phyloP scores from a whole-genome alignment of 2,797 vertebrate species.

The Lerista edwardsae region DNA sequence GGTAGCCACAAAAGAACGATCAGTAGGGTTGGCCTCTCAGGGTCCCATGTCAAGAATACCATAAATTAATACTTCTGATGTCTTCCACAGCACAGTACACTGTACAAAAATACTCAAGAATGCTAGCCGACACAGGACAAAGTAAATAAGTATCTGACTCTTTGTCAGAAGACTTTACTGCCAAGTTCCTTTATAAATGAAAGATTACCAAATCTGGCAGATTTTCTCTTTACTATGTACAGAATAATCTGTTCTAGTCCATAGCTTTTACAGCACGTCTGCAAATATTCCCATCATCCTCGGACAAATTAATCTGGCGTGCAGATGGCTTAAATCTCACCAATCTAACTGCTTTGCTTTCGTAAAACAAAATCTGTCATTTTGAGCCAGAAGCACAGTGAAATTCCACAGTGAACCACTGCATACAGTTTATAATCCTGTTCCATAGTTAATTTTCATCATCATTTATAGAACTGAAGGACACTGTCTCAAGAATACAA shows the following conservation, averaged over 20 bases:
- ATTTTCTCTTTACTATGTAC: conserved; percentile 15
- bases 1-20: too few relatives aligned
- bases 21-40: too few relatives aligned
- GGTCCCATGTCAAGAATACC: too few relatives aligned
- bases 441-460: conserved; percentile 33
- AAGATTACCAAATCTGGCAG: conserved; percentile 33
- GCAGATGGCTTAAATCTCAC: conserved; percentile 40
- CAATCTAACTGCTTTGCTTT: conserved; percentile 34
- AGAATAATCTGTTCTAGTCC: conserved; percentile 39
- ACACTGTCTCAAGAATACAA: neutral
- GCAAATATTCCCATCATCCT: conserved; percentile 40
- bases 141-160: conserved; percentile 23
- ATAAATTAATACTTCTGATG: neutral
- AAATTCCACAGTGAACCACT: conserved; percentile 25
- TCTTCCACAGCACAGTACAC: neutral
- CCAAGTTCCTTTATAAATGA: conserved; percentile 49
- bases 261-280: conserved; percentile 38
- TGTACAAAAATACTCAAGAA: conserved; percentile 25
- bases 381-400: conserved; percentile 30
- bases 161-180: conserved; percentile 37
- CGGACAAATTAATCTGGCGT: conserved; percentile 44
- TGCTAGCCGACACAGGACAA: conserved; percentile 44
- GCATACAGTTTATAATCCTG: conserved; percentile 17
- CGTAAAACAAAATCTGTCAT: conserved; percentile 40
- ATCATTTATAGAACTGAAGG: neutral